phyloP scores from a whole-genome alignment of 2,888 invertebrate species.

The Drosophila conformis region DNA sequence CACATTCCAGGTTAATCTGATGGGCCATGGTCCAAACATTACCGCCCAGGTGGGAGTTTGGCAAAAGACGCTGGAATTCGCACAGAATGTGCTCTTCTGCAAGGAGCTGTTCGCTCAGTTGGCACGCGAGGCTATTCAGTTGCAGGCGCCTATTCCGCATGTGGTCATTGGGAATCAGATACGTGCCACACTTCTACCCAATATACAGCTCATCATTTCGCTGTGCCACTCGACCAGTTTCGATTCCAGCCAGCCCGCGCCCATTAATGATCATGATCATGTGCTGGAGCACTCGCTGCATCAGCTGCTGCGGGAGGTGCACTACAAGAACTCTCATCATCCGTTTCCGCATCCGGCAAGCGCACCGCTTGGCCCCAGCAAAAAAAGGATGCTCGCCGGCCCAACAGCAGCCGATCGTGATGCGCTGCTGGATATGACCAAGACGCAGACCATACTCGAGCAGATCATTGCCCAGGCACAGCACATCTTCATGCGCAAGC shows the following conservation, averaged over 20 bases:
- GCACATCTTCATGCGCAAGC: slow-evolving; percentile 95
- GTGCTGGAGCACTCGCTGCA: slow-evolving; percentile 98
- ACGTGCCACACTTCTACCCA: slow-evolving; percentile 96
- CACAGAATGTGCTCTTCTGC: slow-evolving; percentile 98
- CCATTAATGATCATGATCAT: slow-evolving; percentile 93
- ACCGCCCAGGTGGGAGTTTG: slow-evolving; percentile 90
- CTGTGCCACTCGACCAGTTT: slow-evolving; percentile 93
- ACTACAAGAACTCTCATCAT: slow-evolving; percentile 96
- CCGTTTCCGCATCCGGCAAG: slow-evolving; percentile 98
- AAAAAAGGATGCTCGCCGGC: slow-evolving; percentile 94
- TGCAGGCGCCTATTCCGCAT: slow-evolving; percentile 96
- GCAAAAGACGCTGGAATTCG: slow-evolving; percentile 98
- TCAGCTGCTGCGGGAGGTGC: slow-evolving; percentile 95
- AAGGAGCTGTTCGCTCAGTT: slow-evolving; percentile 97
- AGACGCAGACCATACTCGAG: slow-evolving; percentile 95
- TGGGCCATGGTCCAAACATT: slow-evolving; percentile 90
- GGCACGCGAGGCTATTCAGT: slow-evolving; percentile 96
- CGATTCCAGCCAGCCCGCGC: slow-evolving; percentile 85
- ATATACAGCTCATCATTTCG: slow-evolving; percentile 96
- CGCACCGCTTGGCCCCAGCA: slow-evolving; percentile 96
- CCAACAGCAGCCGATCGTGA: slow-evolving; percentile 95
- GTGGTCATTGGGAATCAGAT: slow-evolving; percentile 99
- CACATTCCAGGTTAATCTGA: slow-evolving; percentile 87
- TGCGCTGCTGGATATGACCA: slow-evolving; percentile 95
- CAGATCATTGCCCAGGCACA: slow-evolving; percentile 98